A percentile compares a stretch with the other conserved stretches of the same genome.
Conservation (phyloP, 2,888 invertebrate genomes). For the Esperia sulphurella region DNA sequence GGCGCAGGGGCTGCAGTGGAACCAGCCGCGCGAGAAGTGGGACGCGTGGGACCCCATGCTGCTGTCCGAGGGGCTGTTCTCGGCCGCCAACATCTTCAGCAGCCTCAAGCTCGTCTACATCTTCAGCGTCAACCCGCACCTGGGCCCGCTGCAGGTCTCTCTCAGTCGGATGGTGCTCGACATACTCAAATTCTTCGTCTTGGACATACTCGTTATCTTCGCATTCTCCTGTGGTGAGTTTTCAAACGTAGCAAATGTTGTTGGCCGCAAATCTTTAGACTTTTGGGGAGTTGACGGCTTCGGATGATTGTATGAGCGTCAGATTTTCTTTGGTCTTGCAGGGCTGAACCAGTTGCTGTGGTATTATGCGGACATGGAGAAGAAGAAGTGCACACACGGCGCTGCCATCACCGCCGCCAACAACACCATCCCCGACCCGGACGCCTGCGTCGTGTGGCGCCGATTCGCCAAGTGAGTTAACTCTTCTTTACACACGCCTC, state of each 20-base stretch:
- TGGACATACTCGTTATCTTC: conserved; percentile 94
- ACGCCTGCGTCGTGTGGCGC: conserved; percentile 92
- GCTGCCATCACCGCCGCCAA: conserved; percentile 60
- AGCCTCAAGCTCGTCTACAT: conserved; percentile 97
- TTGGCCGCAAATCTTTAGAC: too few species aligned
- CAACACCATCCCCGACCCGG: conserved; percentile 80
- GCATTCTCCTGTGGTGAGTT: conserved; percentile 96
- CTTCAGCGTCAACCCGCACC: conserved; percentile 97
- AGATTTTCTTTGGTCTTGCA: too few species aligned
- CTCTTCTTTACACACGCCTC: too few species aligned
- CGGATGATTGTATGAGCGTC: too few species aligned
- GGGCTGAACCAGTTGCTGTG: conserved; percentile 90
- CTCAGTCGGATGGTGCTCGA: conserved; percentile 96
- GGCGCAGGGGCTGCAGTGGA: conserved; percentile 77
- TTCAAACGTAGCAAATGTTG: too few species aligned
- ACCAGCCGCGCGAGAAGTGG: conserved; percentile 93
- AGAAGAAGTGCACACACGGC: conserved; percentile 85
- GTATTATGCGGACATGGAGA: conserved; percentile 96
- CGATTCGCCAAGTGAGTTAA: conserved; percentile 91
- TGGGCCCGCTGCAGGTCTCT: conserved; percentile 97
- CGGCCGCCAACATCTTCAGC: conserved; percentile 97
- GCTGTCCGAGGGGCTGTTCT: conserved; percentile 96
- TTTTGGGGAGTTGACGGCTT: too few species aligned
- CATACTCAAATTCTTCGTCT: conserved; percentile 96
- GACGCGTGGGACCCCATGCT: conserved; percentile 99